Percentiles rank a stretch among this genome's conserved stretches.
Evolutionary conservation across 2,113 vertebrate species (phyloP).

Genomic region (Hylia prasina): DNA sequence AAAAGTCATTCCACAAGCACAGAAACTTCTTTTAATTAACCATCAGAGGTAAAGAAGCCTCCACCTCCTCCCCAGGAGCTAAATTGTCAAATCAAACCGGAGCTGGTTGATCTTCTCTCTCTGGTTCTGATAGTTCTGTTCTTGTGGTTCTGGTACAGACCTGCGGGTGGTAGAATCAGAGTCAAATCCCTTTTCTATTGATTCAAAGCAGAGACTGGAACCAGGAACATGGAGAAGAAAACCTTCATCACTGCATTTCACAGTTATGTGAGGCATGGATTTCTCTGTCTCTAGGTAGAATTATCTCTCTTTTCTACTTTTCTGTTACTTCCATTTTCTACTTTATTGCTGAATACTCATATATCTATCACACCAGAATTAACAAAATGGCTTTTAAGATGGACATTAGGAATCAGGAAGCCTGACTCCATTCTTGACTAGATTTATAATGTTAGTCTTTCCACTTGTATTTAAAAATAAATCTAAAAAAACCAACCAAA

Average conservation of each 20-base stretch:
- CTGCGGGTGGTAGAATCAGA: background rate
- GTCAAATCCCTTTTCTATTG: background rate
- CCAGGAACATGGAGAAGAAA: background rate
- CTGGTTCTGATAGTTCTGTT: background rate
- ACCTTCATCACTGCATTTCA: background rate
- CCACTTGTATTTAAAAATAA: background rate
- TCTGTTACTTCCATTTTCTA: background rate
- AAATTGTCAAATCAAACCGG: background rate
- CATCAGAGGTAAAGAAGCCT: background rate
- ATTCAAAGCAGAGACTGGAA: background rate
- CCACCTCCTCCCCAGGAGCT: background rate
- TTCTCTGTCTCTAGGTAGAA: background rate
- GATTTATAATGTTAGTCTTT: background rate
- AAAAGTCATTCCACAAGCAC: background rate
- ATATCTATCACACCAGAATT: background rate
- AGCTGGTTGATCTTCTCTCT: background rate
- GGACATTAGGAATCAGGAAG: background rate
- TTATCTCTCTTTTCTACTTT: background rate
- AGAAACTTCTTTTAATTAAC: background rate
- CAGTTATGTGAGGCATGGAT: background rate
- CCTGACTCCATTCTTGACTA: background rate
- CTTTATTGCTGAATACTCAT: background rate
- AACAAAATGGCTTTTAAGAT: background rate
- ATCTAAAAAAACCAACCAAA: no score
- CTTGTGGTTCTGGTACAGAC: accelerated